Conservation (phyloP, 2,797 vertebrate genomes). For the Galagoides demidoff region DNA sequence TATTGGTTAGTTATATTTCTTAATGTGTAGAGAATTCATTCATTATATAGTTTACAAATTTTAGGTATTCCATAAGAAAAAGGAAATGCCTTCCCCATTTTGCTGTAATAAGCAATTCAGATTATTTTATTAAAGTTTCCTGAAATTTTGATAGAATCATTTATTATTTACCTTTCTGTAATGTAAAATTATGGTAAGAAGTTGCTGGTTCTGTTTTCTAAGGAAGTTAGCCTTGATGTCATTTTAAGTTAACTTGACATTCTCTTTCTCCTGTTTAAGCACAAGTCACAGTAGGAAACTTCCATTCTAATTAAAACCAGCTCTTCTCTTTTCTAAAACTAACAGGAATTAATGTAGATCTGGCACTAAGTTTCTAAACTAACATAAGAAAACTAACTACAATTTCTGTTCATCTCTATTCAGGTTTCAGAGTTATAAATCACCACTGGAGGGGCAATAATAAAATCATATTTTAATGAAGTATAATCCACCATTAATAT, state of each 20-base stretch:
- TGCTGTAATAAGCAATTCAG: neutral
- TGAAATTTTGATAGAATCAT: slow-evolving; percentile 31
- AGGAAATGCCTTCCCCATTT: slow-evolving; percentile 2
- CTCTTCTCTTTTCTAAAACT: neutral
- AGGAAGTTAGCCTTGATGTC: neutral
- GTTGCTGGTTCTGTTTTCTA: neutral
- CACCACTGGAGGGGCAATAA: neutral
- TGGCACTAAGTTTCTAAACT: neutral
- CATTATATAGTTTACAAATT: slow-evolving; percentile 14
- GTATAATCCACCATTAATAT: slow-evolving; percentile 10
- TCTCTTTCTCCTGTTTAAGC: slow-evolving; percentile 30
- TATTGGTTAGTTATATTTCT: slow-evolving; percentile 9
- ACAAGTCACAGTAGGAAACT: slow-evolving; percentile 29
- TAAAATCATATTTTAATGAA: slow-evolving; percentile 35
- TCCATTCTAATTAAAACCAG: slow-evolving; percentile 58
- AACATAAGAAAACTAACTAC: neutral
- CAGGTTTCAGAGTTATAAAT: slow-evolving; percentile 13
- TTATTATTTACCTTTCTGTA: slow-evolving; percentile 13
- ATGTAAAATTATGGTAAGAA: neutral
- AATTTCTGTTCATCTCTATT: neutral
- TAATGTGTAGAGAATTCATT: neutral
- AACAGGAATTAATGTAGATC: neutral
- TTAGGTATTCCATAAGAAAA: neutral
- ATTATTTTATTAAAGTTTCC: neutral
- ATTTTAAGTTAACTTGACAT: slow-evolving; percentile 38